Evolutionary conservation across 2,888 invertebrate genomes (phyloP).

Genomic region (Callyntrura sp.): DNA sequence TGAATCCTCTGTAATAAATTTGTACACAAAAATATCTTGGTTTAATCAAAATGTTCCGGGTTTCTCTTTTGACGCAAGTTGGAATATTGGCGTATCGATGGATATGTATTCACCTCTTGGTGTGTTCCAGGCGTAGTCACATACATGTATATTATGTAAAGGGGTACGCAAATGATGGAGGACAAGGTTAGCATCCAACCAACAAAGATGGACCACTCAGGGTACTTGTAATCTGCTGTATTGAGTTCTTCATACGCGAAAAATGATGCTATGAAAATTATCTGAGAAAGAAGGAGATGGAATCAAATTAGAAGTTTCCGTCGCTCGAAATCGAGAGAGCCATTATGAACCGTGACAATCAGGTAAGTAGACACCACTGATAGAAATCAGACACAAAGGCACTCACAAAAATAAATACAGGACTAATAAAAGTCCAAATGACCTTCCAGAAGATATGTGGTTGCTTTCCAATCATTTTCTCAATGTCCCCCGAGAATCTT

Average conservation of each 20-base stretch:
- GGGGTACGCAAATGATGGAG: conserved; percentile 94
- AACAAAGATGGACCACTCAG: conserved; percentile 92
- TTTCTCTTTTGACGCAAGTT: no score
- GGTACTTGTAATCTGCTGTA: conserved; percentile 90
- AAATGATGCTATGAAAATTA: conserved; percentile 94
- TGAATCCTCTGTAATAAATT: conserved; percentile 85
- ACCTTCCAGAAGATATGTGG: conserved; percentile 93
- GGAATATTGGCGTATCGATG: neutral
- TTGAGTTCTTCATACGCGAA: conserved; percentile 92
- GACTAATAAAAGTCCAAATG: conserved; percentile 95
- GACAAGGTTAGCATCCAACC: conserved; percentile 94
- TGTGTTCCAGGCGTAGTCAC: conserved; percentile 89
- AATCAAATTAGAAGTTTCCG: no score
- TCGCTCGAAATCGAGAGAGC: neutral
- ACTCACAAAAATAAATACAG: conserved; percentile 92
- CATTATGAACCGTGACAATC: neutral
- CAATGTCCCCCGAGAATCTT: conserved; percentile 92
- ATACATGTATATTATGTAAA: conserved; percentile 93
- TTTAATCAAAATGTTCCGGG: no score
- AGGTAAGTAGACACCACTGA: neutral
- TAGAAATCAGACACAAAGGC: neutral
- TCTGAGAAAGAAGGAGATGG: conserved; percentile 85
- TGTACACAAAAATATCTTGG: neutral
- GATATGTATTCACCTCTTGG: conserved; percentile 85
- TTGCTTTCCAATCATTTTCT: conserved; percentile 92